Evolutionary conservation across 2,113 vertebrate genomes (phyloP).

Genomic region (Campylomormyrus tamandua): DNA sequence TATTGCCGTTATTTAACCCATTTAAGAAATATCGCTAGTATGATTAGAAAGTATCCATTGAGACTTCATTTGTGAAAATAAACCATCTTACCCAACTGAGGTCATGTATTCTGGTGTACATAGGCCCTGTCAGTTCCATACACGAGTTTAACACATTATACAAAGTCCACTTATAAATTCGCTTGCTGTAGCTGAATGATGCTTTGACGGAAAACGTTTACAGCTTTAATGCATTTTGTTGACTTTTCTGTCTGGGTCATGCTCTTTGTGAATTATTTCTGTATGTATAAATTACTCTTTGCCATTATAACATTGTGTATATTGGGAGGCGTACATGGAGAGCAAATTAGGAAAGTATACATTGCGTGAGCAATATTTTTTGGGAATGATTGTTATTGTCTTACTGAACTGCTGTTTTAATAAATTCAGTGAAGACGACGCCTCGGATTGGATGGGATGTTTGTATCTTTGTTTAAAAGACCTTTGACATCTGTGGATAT

Average conservation of each 20-base stretch:
- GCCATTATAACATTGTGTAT: background rate
- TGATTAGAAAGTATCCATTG: background rate
- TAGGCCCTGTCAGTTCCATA: background rate
- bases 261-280: background rate
- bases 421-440: constrained; percentile 12
- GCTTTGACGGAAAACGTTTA: background rate
- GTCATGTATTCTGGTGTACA: background rate
- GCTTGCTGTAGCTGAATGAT: background rate
- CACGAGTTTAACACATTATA: background rate
- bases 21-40: background rate
- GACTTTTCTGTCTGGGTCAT: background rate
- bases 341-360: background rate
- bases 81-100: background rate
- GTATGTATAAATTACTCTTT: background rate
- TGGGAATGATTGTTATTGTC: background rate
- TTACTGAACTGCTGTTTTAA: constrained; percentile 15
- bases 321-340: background rate
- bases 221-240: constrained; percentile 2
- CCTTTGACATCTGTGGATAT: background rate
- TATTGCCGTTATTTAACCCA: background rate
- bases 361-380: constrained; percentile 4
- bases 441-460: background rate
- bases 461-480: background rate
- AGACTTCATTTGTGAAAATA: background rate
- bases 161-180: background rate